phyloP scores from a whole-genome alignment of 2,797 vertebrate species.

The Sparus aurata region DNA sequence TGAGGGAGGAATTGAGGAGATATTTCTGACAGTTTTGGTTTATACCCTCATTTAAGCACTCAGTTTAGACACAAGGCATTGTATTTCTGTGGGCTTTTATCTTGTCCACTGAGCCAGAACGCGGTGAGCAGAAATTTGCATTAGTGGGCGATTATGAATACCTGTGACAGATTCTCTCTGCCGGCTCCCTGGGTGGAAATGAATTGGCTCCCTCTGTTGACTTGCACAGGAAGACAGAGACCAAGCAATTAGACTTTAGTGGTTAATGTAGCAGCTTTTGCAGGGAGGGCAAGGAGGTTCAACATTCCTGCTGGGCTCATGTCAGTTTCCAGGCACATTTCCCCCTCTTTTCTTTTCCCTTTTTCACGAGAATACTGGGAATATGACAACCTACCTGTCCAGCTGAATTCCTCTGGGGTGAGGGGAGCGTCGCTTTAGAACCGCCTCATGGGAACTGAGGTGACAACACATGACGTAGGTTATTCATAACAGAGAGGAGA shows the following conservation, averaged over 20 bases:
- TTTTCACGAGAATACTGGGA: slow-evolving; percentile 73
- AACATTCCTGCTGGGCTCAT: slow-evolving; percentile 86
- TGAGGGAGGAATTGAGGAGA: slow-evolving; percentile 78
- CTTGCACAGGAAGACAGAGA: slow-evolving; percentile 86
- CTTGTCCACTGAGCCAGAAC: slow-evolving; percentile 85
- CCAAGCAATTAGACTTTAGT: slow-evolving; percentile 89
- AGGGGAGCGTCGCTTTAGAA: slow-evolving; percentile 72
- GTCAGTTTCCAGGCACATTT: slow-evolving; percentile 81
- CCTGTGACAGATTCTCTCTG: slow-evolving; percentile 88
- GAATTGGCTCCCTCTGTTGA: slow-evolving; percentile 87
- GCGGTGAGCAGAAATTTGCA: slow-evolving; percentile 85
- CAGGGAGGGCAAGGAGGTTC: slow-evolving; percentile 85
- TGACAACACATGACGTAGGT: slow-evolving; percentile 84
- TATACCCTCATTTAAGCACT: slow-evolving; percentile 86
- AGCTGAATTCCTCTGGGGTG: slow-evolving; percentile 82
- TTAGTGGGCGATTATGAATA: slow-evolving; percentile 90
- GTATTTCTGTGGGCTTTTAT: slow-evolving; percentile 87
- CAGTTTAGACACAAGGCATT: slow-evolving; percentile 85
- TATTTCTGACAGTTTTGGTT: slow-evolving; percentile 86
- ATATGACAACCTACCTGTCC: slow-evolving; percentile 86
- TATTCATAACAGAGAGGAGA: slow-evolving; percentile 82
- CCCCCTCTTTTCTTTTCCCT: slow-evolving; percentile 56
- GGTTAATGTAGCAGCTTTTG: slow-evolving; percentile 88
- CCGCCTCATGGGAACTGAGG: slow-evolving; percentile 80
- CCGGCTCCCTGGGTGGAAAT: slow-evolving; percentile 85